Conservation (phyloP, 1,140 invertebrate genomes). For the Cylas formicarius region DNA sequence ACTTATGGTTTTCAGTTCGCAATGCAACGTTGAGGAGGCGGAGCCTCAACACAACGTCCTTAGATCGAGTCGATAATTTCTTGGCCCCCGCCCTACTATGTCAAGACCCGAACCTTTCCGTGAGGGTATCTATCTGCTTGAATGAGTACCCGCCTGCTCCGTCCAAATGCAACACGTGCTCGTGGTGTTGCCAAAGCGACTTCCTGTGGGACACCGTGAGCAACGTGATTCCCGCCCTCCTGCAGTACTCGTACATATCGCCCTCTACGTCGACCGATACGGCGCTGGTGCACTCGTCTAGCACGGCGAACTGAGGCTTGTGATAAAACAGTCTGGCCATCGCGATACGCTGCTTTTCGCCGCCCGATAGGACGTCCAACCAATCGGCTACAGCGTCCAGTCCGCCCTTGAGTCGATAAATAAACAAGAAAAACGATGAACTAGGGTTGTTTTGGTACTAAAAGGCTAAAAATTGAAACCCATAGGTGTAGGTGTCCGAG, state of each 20-base stretch:
- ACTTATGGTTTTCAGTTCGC: too few relatives aligned
- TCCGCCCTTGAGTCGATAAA: too few relatives aligned
- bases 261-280: constrained; percentile 97
- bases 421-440: too few relatives aligned
- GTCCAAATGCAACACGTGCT: constrained; percentile 94
- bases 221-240: constrained; percentile 83
- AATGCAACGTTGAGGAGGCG: too few relatives aligned
- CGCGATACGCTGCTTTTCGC: constrained; percentile 96
- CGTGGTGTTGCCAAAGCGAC: constrained; percentile 94
- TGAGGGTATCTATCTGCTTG: constrained; percentile 74
- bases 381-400: constrained; percentile 93
- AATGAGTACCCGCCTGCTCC: constrained; percentile 85
- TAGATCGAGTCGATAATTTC: too few relatives aligned
- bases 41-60: too few relatives aligned
- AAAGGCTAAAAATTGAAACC: too few relatives aligned
- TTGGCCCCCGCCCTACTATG: too few relatives aligned
- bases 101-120: constrained; percentile 90
- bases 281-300: constrained; percentile 97
- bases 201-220: constrained; percentile 97
- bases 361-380: constrained; percentile 96
- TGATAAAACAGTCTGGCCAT: constrained; percentile 98
- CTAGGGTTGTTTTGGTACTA: too few relatives aligned
- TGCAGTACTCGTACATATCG: constrained; percentile 91
- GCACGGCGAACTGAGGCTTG: constrained; percentile 92
- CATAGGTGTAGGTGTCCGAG: too few relatives aligned